Evolutionary conservation across 2,113 vertebrate genomes (phyloP).

Genomic region (Eleginops maclovinus): DNA sequence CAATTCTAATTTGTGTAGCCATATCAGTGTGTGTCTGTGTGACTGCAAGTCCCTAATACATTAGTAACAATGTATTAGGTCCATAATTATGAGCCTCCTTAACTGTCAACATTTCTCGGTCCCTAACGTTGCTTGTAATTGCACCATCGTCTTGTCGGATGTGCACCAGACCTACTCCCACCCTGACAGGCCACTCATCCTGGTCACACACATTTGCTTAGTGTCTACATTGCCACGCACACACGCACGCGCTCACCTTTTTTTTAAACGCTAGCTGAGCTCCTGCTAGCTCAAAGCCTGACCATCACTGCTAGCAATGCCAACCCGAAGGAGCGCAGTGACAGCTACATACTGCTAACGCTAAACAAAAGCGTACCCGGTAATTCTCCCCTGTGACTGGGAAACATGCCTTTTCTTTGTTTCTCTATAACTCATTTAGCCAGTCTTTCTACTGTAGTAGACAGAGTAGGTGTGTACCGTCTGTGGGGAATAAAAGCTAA

Average conservation of each 20-base stretch:
- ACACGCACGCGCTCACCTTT: constrained; percentile 19
- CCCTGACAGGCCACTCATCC: constrained; percentile 13
- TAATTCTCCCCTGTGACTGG: background rate
- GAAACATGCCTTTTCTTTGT: background rate
- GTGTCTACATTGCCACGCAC: background rate
- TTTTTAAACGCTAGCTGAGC: constrained; percentile 54
- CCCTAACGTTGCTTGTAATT: background rate
- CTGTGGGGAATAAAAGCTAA: constrained; percentile 32
- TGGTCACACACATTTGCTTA: background rate
- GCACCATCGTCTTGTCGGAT: background rate
- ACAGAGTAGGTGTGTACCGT: constrained; percentile 24
- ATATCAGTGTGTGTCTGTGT: background rate
- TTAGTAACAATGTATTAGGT: too few relatives aligned
- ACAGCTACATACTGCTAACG: background rate
- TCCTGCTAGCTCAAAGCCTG: constrained; percentile 44
- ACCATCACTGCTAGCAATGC: constrained; percentile 48
- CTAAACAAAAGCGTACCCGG: background rate
- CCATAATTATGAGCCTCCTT: background rate
- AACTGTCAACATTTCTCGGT: too few relatives aligned
- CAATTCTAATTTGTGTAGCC: too few relatives aligned
- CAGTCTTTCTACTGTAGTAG: background rate
- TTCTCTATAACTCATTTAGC: background rate
- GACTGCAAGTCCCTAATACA: background rate
- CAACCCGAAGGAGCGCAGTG: constrained; percentile 1
- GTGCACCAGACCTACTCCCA: background rate